These are phyloP conservation scores for Diadophis punctatus DNA, from an alignment of 2,113 vertebrate genomes.

Conservation along the genomic window DNA sequence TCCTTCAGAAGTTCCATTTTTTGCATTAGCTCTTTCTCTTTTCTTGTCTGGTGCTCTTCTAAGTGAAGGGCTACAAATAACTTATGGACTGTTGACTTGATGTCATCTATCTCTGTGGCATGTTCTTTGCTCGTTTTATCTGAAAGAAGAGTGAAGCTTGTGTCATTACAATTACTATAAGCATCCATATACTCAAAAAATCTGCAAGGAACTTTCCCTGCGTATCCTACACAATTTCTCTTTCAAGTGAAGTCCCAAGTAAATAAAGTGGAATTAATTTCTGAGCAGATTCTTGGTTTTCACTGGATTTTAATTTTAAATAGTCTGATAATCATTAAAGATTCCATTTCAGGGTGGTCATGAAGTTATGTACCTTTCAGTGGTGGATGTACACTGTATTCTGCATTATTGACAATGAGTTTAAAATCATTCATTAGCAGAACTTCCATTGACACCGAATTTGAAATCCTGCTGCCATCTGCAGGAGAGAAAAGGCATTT, in stretches of 20 bases:
- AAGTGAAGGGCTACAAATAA: slow-evolving; percentile 80
- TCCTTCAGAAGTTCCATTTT: slow-evolving; percentile 78
- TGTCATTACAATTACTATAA: background rate
- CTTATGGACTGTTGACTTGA: slow-evolving; percentile 81
- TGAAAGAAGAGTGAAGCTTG: slow-evolving; percentile 41
- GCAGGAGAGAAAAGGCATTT: slow-evolving; percentile 29
- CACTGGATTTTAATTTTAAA: background rate
- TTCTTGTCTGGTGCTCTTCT: slow-evolving; percentile 76
- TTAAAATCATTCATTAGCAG: slow-evolving; percentile 84
- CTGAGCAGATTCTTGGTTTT: background rate
- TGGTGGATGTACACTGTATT: slow-evolving; percentile 71
- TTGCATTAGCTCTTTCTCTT: slow-evolving; percentile 77
- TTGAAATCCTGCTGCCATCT: slow-evolving; percentile 80
- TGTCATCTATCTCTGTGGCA: slow-evolving; percentile 66
- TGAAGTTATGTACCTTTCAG: slow-evolving; percentile 69
- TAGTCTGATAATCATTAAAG: background rate
- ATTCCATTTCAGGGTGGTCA: background rate
- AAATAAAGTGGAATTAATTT: background rate
- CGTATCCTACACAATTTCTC: background rate
- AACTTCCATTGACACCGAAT: slow-evolving; percentile 74
- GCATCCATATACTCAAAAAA: background rate
- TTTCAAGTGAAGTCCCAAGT: background rate
- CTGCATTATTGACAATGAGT: slow-evolving; percentile 77
- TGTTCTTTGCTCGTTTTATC: slow-evolving; percentile 65
- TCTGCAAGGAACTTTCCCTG: background rate